Evolutionary conservation across 2,888 invertebrate genomes (phyloP).

Genomic region (Euproctis similis): DNA sequence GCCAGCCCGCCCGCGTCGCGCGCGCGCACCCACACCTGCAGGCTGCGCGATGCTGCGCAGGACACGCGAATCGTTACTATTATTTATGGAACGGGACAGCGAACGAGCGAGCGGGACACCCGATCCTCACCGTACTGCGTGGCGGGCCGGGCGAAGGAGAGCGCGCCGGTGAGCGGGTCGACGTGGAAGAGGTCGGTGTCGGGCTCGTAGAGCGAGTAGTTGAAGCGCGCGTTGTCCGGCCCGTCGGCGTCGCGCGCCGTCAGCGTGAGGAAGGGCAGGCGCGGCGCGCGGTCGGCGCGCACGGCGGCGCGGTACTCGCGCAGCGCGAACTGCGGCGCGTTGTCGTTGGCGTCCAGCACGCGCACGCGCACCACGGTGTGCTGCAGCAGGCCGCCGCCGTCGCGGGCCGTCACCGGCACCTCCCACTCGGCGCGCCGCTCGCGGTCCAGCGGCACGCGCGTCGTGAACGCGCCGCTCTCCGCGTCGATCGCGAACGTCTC

Average conservation of each 20-base stretch:
- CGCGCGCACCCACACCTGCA: constrained; percentile 93
- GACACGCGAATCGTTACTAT: not conserved
- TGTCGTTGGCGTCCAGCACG: constrained; percentile 90
- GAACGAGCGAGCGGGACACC: not conserved
- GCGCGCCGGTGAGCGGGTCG: constrained; percentile 83
- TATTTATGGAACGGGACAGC: too few relatives aligned
- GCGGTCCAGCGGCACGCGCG: constrained; percentile 83
- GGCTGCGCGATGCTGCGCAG: constrained; percentile 77
- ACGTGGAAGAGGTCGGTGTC: constrained; percentile 83
- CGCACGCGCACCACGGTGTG: constrained; percentile 86
- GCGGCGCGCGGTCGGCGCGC: constrained; percentile 59
- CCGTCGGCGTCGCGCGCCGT: constrained; percentile 86
- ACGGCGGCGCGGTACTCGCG: constrained; percentile 86
- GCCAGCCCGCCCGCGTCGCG: constrained; percentile 89
- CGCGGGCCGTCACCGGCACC: constrained; percentile 87
- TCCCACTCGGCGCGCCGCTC: constrained; percentile 76
- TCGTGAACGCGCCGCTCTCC: constrained; percentile 81
- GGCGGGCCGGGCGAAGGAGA: constrained; percentile 80
- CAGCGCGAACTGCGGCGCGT: constrained; percentile 84
- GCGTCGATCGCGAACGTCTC: constrained; percentile 85
- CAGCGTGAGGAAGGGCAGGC: constrained; percentile 49
- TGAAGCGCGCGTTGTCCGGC: constrained; percentile 80
- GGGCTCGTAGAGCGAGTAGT: constrained; percentile 85
- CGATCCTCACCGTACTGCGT: constrained; percentile 55
- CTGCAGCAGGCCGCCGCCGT: constrained; percentile 86